These are phyloP conservation scores for Diorhabda carinulata DNA, from an alignment of 1,140 invertebrate species.

Conservation along the genomic window DNA sequence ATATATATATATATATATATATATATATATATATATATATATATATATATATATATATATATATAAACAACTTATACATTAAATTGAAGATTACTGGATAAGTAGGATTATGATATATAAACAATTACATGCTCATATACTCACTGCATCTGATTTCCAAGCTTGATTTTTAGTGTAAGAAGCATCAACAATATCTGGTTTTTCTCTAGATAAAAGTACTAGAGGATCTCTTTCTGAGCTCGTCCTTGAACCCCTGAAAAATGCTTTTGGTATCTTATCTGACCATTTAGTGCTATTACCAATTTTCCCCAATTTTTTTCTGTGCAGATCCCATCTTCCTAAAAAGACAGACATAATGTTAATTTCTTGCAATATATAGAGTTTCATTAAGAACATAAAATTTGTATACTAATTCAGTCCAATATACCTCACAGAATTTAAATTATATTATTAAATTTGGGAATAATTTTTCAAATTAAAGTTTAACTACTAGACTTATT, in stretches of 20 bases:
- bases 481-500: too few relatives aligned
- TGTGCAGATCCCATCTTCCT: conserved; percentile 82
- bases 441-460: too few relatives aligned
- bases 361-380: too few relatives aligned
- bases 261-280: conserved; percentile 70
- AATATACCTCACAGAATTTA: too few relatives aligned
- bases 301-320: conserved; percentile 65
- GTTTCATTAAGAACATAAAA: too few relatives aligned
- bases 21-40: too few relatives aligned
- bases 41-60: too few relatives aligned
- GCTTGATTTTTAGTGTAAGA: conserved; percentile 98
- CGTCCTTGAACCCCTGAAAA: conserved; percentile 93
- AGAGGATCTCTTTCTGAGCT: conserved; percentile 85
- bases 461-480: too few relatives aligned
- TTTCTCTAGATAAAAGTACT: conserved; percentile 76
- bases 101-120: background rate
- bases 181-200: conserved; percentile 81
- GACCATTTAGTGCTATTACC: conserved; percentile 70
- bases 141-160: conserved; percentile 86
- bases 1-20: too few relatives aligned
- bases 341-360: background rate
- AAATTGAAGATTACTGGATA: background rate
- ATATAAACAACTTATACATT: too few relatives aligned
- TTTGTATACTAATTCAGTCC: too few relatives aligned
- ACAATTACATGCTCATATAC: conserved; percentile 16